Percentiles rank a stretch among this genome's conserved stretches.
Evolutionary conservation across 2,888 invertebrate species (phyloP).

Genomic region (Scaptomyza parva): DNA sequence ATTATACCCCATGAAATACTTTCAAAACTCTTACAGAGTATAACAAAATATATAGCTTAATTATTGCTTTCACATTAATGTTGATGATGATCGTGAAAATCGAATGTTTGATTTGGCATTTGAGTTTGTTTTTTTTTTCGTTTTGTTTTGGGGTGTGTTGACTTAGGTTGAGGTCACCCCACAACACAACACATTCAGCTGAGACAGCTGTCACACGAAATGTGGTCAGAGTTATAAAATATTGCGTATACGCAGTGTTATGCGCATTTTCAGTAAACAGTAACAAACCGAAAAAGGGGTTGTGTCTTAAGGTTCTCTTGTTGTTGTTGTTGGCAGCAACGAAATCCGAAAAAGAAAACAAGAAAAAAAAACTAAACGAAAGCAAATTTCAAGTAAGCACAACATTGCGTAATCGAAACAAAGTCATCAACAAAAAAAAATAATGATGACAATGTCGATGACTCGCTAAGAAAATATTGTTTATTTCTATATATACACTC

Average conservation of each 20-base stretch:
- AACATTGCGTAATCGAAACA: slow-evolving; percentile 66
- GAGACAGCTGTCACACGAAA: slow-evolving; percentile 17
- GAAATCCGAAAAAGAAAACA: slow-evolving; percentile 16
- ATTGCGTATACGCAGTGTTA: slow-evolving; percentile 72
- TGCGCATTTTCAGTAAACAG: slow-evolving; percentile 17
- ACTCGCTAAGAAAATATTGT: slow-evolving; percentile 3
- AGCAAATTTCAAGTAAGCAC: slow-evolving; percentile 54
- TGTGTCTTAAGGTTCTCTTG: slow-evolving; percentile 25
- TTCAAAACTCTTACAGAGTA: slow-evolving; percentile 1
- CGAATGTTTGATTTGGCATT: slow-evolving; percentile 24
- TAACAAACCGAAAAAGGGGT: slow-evolving; percentile 43
- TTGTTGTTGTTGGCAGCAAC: slow-evolving; percentile 43
- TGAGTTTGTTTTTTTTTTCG: slow-evolving; percentile 18
- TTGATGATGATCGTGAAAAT: slow-evolving; percentile 52
- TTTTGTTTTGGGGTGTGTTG: slow-evolving; percentile 47
- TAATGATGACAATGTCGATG: slow-evolving; percentile 24
- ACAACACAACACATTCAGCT: slow-evolving; percentile 6
- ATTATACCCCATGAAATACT: too few relatives aligned
- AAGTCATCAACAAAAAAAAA: slow-evolving; percentile 44
- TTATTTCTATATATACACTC: too few relatives aligned
- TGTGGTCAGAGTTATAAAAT: slow-evolving; percentile 56
- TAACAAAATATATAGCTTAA: slow-evolving; percentile 23
- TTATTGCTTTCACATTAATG: slow-evolving; percentile 36
- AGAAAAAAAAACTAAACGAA: slow-evolving; percentile 48
- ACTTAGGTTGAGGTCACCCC: slow-evolving; percentile 54